phyloP scores from a whole-genome alignment of 1,140 invertebrate species.

The Drosophila littoralis region DNA sequence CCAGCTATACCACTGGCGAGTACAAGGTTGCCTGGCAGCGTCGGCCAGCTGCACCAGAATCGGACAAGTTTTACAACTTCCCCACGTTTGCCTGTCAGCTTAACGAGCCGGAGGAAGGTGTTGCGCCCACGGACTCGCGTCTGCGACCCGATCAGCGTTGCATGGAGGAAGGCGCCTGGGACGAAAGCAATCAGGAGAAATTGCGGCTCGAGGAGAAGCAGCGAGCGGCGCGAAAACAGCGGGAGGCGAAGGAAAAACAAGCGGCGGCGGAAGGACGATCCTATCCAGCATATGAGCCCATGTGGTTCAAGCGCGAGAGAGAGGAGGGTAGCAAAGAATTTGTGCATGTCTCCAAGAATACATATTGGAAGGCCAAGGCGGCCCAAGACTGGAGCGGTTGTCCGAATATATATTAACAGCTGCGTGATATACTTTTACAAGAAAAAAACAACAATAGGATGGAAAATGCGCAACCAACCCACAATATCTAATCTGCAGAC shows the following conservation, averaged over 20 bases:
- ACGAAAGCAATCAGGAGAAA: constrained; percentile 97
- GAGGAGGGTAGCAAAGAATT: constrained; percentile 92
- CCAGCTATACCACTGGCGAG: constrained; percentile 95
- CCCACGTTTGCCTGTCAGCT: constrained; percentile 97
- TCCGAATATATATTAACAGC: constrained; percentile 94
- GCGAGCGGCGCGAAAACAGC: constrained; percentile 88
- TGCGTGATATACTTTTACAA: not conserved
- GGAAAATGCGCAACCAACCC: not conserved
- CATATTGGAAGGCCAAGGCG: constrained; percentile 97
- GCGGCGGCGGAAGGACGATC: constrained; percentile 90
- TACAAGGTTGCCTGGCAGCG: constrained; percentile 95
- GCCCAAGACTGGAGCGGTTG: constrained; percentile 95
- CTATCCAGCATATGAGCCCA: constrained; percentile 90
- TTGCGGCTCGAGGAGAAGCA: constrained; percentile 96
- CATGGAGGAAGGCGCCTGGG: constrained; percentile 98
- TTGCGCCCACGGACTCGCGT: constrained; percentile 98
- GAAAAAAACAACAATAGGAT: not conserved
- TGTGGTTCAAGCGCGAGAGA: constrained; percentile 95
- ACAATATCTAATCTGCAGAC: constrained; percentile 5
- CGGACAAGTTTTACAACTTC: constrained; percentile 95
- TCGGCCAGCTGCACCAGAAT: constrained; percentile 89
- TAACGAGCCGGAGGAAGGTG: constrained; percentile 96
- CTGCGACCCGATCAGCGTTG: constrained; percentile 96
- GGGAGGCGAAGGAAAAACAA: constrained; percentile 92
- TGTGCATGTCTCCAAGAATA: constrained; percentile 93